Evolutionary conservation across 2,113 vertebrate genomes (phyloP).

Genomic region (Oncorhynchus tshawytscha): DNA sequence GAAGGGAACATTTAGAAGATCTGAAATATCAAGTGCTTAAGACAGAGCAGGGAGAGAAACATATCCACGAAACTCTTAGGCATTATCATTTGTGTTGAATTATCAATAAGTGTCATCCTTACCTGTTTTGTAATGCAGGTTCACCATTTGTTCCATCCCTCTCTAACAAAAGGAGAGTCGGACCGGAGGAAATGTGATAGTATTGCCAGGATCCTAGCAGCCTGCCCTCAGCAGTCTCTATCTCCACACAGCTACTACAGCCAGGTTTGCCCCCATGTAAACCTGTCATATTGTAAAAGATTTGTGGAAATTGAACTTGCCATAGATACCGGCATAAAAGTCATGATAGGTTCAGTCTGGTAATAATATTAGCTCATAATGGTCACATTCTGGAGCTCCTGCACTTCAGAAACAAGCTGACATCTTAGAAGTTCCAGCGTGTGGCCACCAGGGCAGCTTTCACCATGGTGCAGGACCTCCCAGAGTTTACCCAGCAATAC

Average conservation of each 20-base stretch:
- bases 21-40: no score
- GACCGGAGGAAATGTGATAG: conserved; percentile 91
- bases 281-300: background rate
- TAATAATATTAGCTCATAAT: no score
- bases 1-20: background rate
- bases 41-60: background rate
- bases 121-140: background rate
- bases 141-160: conserved; percentile 2
- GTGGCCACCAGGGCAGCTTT: conserved; percentile 82
- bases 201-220: conserved; percentile 85
- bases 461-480: conserved; percentile 75
- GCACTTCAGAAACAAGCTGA: conserved; percentile 82
- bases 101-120: background rate
- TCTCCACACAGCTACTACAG: conserved; percentile 83
- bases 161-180: conserved; percentile 71
- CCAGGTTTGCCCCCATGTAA: conserved; percentile 89
- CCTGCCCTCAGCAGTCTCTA: conserved; percentile 88
- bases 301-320: no score
- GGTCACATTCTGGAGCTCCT: conserved; percentile 85
- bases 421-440: conserved; percentile 83
- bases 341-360: no score
- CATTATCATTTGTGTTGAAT: no score
- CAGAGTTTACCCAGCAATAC: conserved; percentile 73
- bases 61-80: background rate
- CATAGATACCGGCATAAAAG: background rate